Evolutionary conservation across 2,888 invertebrate genomes (phyloP).

Genomic region (Schizaphis graminum): DNA sequence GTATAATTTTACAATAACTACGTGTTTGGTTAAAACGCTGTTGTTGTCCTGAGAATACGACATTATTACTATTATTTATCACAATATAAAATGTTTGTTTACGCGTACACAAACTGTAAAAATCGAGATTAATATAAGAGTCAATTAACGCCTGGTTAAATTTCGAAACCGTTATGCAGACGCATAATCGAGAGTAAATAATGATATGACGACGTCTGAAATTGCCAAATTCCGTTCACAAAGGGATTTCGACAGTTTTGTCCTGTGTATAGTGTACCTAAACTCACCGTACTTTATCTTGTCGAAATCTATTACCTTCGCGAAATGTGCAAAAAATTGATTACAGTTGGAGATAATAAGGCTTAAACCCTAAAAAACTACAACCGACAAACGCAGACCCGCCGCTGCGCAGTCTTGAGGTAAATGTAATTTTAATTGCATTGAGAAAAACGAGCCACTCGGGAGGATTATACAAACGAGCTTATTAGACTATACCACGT

Average conservation of each 20-base stretch:
- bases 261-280: neutral
- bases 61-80: neutral
- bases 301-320: neutral
- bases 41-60: neutral
- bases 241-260: neutral
- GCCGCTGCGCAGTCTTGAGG: neutral
- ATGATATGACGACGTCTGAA: neutral
- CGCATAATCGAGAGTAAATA: neutral
- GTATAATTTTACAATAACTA: slow-evolving; percentile 33
- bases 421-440: slow-evolving; percentile 26
- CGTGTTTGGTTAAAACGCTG: neutral
- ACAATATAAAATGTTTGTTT: neutral
- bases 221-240: neutral
- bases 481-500: neutral
- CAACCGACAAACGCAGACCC: neutral
- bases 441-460: slow-evolving; percentile 19
- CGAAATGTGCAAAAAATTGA: neutral
- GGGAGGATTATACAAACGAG: neutral
- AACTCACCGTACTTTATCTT: neutral
- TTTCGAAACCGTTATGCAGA: neutral
- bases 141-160: neutral
- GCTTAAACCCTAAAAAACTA: neutral
- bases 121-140: neutral
- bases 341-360: neutral
- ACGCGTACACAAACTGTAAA: neutral